Evolutionary conservation across 1,140 invertebrate genomes (phyloP).

Genomic region (Lineus longissimus): DNA sequence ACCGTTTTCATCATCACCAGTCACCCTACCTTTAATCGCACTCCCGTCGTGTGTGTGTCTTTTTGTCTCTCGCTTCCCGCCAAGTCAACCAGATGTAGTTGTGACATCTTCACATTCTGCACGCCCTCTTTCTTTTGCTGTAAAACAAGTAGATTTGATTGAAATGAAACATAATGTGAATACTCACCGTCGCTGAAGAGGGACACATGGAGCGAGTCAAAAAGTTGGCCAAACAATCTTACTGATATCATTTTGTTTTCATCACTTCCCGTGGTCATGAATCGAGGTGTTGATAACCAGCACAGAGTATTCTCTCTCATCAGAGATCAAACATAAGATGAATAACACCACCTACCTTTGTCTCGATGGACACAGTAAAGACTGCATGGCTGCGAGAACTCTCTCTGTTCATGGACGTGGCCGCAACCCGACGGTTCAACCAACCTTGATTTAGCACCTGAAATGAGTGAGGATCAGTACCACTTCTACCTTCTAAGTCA

Average conservation of each 20-base stretch:
- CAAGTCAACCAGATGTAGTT: slow-evolving; percentile 74
- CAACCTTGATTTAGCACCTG: slow-evolving; percentile 43
- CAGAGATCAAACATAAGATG: neutral
- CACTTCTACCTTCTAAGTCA: neutral
- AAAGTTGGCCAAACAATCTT: no score
- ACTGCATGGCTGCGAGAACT: slow-evolving; percentile 54
- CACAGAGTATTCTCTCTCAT: no score
- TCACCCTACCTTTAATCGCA: slow-evolving; percentile 40
- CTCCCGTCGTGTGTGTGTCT: slow-evolving; percentile 43
- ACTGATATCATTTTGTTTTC: no score
- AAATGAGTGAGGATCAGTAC: neutral
- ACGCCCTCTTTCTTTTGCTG: slow-evolving; percentile 37
- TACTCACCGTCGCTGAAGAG: no score
- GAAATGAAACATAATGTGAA: neutral
- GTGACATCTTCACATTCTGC: slow-evolving; percentile 36
- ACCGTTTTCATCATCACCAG: neutral
- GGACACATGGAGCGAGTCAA: no score
- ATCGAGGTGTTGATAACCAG: no score
- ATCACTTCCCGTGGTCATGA: no score
- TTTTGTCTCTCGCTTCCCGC: slow-evolving; percentile 75
- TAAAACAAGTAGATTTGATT: slow-evolving; percentile 5
- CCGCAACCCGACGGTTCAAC: slow-evolving; percentile 44
- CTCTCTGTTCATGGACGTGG: slow-evolving; percentile 54
- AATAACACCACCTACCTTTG: slow-evolving; percentile 29
- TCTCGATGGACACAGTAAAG: slow-evolving; percentile 48